Base-by-base conservation (phyloP, 2,888 invertebrate species). In the Spodoptera picta region DNA sequence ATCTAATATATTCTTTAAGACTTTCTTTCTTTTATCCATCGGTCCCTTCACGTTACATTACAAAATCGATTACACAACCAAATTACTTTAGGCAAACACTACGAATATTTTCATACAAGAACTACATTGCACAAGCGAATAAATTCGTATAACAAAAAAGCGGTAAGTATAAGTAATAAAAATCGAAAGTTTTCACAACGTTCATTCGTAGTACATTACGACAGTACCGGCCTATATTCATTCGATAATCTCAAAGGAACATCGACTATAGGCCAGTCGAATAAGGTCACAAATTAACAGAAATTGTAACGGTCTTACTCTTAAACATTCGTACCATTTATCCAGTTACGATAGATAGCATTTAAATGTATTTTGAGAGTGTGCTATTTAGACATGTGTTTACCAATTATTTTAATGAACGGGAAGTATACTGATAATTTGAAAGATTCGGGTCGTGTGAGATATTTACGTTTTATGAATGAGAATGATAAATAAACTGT, bases 201-300 rank as follows among this genome's bases (percentile, higher is more conserved):
- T 82, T 82, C 82, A 79, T 81, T 80, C 64, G 71, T 64, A 48
- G 42, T 63, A 54, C 53, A 53, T 69, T 86, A 76, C 88, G 82
- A 81, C 81, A 85, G 67, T 9, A 62, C 59, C 75, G 87, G 50
- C 84, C 87, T 86, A 89, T 86, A 85, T 89, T 83, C 76, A 53
- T 64, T 31, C 80, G 81, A 85, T 84, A 84, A 85, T 83, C 77
- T 79, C 65, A 12, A 44, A 47, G 79, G 72, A 36, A 36, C 7
- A 36, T 36, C 36, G 59, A 76, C 73, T 75, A 66, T 73, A 73
- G 65, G 79, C 83, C 79, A 89, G 85, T 79, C 76, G 73, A 87
- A 85, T 79, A 76, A 76, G 85, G 86, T 85, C 87, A 87, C 86
- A 83, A 84, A 83, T 84, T 80, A 83, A 82, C 83, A 74, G 76